A percentile compares a stretch with the other conserved stretches of the same genome.
phyloP scores from a whole-genome alignment of 2,888 invertebrate species.

The Coelogynopora nodosa region DNA sequence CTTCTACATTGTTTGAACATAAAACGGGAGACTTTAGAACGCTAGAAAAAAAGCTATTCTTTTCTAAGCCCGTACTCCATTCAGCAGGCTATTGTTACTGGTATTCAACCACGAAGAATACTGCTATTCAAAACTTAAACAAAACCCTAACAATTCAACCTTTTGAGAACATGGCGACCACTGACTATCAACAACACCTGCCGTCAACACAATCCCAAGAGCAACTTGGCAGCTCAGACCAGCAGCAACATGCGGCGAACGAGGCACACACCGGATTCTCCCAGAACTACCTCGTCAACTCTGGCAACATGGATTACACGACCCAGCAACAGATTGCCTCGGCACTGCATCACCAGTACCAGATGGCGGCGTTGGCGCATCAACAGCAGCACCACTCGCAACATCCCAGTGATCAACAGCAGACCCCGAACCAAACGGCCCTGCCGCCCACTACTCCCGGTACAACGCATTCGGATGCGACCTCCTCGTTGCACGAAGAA shows the following conservation, averaged over 20 bases:
- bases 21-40: not conserved
- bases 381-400: not conserved
- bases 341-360: not conserved
- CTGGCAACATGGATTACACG: not conserved
- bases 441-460: not conserved
- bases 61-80: not conserved
- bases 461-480: not conserved
- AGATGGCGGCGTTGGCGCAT: not conserved
- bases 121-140: not conserved
- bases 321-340: not conserved
- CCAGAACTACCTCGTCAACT: not conserved
- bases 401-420: not conserved
- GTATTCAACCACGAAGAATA: not conserved
- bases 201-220: slow-evolving; percentile 16
- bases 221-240: not conserved
- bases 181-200: slow-evolving; percentile 8
- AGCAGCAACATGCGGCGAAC: not conserved
- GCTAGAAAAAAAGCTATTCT: not conserved
- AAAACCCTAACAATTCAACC: not conserved
- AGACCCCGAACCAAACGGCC: not conserved
- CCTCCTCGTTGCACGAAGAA: not conserved
- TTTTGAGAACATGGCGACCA: not conserved
- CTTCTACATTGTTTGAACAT: not conserved
- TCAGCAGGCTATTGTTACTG: not conserved
- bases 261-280: not conserved